These are phyloP conservation scores for Conus canariensis DNA, from an alignment of 2,888 invertebrate genomes.

Conservation along the genomic window DNA sequence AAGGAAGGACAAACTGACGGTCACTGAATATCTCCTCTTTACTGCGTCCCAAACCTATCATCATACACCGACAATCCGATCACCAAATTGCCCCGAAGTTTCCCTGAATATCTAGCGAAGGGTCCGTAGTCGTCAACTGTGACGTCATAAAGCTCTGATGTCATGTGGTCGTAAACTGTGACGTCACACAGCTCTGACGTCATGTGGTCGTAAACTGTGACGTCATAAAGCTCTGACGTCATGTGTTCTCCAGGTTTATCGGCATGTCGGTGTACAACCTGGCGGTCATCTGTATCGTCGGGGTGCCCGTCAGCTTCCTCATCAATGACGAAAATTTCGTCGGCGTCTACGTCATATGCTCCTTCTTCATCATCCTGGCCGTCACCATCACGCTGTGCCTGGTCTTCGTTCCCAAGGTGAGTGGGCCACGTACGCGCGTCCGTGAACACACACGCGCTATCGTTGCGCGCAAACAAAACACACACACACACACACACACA, in stretches of 20 bases:
- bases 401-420: conserved; percentile 63
- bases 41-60: too few species aligned
- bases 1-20: too few species aligned
- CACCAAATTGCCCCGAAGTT: background rate
- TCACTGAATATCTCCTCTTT: too few species aligned
- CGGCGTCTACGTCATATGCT: conserved; percentile 56
- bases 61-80: too few species aligned
- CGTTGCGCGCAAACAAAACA: background rate
- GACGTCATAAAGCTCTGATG: background rate
- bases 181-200: background rate
- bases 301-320: conserved; percentile 57
- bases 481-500: background rate
- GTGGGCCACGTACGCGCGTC: background rate
- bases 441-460: background rate
- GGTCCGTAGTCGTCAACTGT: too few species aligned
- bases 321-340: conserved; percentile 56
- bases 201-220: background rate
- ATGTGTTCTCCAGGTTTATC: conserved; percentile 56
- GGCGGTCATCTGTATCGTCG: conserved; percentile 60
- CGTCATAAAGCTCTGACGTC: background rate
- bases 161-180: background rate
- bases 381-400: conserved; percentile 62
- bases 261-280: conserved; percentile 69
- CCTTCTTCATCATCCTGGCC: conserved; percentile 58
- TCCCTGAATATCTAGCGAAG: background rate